Base-by-base conservation (phyloP, 2,797 vertebrate genomes). In the Zalophus californianus region DNA sequence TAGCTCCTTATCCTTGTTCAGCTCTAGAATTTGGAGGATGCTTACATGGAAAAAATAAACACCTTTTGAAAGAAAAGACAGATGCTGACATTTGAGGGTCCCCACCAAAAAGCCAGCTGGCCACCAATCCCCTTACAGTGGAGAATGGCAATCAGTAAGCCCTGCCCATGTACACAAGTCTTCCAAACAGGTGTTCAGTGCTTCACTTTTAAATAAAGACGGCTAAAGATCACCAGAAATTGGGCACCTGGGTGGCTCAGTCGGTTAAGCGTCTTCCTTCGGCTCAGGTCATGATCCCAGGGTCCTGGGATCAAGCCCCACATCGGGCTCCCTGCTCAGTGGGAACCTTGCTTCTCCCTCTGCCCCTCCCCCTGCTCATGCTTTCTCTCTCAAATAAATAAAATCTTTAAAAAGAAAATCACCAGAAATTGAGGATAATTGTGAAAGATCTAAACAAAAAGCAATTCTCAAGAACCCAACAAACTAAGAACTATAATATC, bases 1-100 rank as follows among this genome's bases (percentile, higher is more conserved):
- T 54, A 54, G n/a, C 48, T 84, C 9, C 41, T 95, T 83, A 79
- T 54, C 14, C 27, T 84, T 77, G 21, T 82, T 88, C 48, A 66
- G 12, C 35, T 96, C 58, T 73, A 68, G 32, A 25, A 73, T 95
- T 87, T 70, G 29, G 70, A 93, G 11, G 58, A 84, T 56, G 25
- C 25, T 66, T 92, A 78, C 62, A 3, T 90, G 50, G 35, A 72
- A 93, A 96, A 91, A 82, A 32, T 86, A 73, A 94, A 52, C 79
- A 48, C 56, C 54, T 73, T 23, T 35, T 25, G 14, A 86, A 35
- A 73, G 48, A 83, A 56, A 62, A 84, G 48, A 72, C 62, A 82
- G 27, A 62, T 44, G 77, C n/a, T 86, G 29, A 48, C 38, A 52
- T 94, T 70, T 77, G 58, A 85, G 18, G 41, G 6, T 56, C 18